These are phyloP conservation scores for Amphiprion ocellaris DNA, from an alignment of 2,113 vertebrate species.

Conservation along the genomic window DNA sequence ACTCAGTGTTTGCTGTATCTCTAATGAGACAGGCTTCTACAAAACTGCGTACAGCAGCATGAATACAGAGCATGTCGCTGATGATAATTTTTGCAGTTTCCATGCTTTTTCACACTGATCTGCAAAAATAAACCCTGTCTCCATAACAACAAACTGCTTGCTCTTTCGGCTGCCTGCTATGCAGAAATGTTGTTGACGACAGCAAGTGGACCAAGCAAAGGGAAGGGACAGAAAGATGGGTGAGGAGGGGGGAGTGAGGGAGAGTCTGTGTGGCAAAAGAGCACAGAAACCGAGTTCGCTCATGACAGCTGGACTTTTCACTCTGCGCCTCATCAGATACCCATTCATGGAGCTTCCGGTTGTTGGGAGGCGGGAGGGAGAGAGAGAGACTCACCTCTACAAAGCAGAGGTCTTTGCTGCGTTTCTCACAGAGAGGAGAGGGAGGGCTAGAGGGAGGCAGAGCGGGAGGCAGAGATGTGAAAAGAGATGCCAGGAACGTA, in stretches of 20 bases:
- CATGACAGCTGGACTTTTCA: conserved; percentile 72
- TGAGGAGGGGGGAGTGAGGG: background rate
- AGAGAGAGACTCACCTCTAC: conserved; percentile 58
- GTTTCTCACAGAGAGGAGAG: conserved; percentile 53
- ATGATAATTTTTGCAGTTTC: conserved; percentile 37
- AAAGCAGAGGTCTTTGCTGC: conserved; percentile 74
- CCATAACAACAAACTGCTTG: conserved; percentile 71
- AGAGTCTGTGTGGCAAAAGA: background rate
- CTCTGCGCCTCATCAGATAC: conserved; percentile 57
- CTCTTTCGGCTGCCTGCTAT: conserved; percentile 49
- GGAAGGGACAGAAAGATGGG: conserved; percentile 19
- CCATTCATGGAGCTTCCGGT: conserved; percentile 83
- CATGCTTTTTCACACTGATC: conserved; percentile 33
- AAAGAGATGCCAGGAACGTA: conserved; percentile 57
- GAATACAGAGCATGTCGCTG: conserved; percentile 31
- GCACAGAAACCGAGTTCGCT: conserved; percentile 49
- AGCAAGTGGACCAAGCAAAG: conserved; percentile 47
- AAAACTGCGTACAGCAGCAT: conserved; percentile 31
- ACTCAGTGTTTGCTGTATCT: background rate
- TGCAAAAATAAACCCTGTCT: conserved; percentile 65
- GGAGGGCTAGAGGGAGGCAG: conserved; percentile 30
- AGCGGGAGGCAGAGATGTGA: conserved; percentile 48
- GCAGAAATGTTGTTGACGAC: conserved; percentile 65
- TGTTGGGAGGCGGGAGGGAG: conserved; percentile 52
- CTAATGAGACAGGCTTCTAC: conserved; percentile 18